Conservation (phyloP, 2,113 vertebrate genomes). For the Mus pahari region DNA sequence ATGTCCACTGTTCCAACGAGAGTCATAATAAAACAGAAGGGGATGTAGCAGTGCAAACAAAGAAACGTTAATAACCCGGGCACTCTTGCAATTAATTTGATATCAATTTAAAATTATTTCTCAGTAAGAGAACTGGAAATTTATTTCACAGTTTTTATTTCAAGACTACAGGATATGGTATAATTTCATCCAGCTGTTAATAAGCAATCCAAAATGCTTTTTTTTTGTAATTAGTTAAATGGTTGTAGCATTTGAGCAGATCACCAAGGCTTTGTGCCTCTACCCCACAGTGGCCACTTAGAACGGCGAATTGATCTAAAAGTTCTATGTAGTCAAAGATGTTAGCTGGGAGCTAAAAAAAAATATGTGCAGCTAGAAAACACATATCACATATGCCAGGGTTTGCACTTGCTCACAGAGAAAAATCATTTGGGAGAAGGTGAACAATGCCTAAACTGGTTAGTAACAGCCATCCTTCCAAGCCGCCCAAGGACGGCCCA, state of each 20-base stretch:
- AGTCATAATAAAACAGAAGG: neutral
- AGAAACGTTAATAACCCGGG: neutral
- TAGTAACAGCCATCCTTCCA: neutral
- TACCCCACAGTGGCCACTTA: neutral
- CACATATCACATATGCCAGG: neutral
- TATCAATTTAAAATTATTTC: slow-evolving; percentile 16
- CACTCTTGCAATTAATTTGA: neutral
- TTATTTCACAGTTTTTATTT: neutral
- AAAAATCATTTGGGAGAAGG: neutral
- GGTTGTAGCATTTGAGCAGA: neutral
- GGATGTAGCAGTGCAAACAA: neutral
- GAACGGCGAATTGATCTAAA: neutral
- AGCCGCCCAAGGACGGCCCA: neutral
- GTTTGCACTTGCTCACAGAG: neutral
- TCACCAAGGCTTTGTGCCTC: neutral
- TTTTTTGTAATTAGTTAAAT: neutral
- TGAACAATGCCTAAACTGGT: neutral
- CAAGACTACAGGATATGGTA: neutral
- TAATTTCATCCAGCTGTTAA: neutral
- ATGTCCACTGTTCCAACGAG: neutral
- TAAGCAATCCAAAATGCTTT: neutral
- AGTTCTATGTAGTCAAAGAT: neutral
- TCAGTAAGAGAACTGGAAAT: neutral
- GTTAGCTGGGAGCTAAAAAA: neutral
- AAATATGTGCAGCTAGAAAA: neutral